Evolutionary conservation across 2,113 vertebrate species (phyloP).

Genomic region (Progne subis): DNA sequence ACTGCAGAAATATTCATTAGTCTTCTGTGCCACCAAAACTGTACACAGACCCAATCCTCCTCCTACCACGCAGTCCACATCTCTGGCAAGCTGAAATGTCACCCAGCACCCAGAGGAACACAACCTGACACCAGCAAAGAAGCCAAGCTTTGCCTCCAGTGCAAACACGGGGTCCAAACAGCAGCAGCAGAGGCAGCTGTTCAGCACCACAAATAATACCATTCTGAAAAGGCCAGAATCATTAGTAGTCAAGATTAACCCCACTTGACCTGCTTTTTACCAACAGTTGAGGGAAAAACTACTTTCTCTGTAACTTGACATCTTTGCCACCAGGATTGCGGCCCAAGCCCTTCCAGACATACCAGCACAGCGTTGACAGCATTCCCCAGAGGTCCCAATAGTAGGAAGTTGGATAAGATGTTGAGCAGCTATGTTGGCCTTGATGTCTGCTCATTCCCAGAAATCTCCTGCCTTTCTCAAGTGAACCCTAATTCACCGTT

Average conservation of each 20-base stretch:
- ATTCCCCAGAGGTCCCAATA: background rate
- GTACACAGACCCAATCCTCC: background rate
- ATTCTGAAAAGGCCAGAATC: background rate
- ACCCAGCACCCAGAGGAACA: background rate
- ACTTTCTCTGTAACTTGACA: background rate
- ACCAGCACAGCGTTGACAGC: background rate
- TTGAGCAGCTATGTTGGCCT: background rate
- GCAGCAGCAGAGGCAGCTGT: background rate
- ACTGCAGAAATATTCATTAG: background rate
- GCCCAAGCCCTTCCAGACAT: background rate
- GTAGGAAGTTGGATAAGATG: background rate
- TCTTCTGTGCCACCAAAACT: background rate
- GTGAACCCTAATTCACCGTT: background rate
- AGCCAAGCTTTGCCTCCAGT: background rate
- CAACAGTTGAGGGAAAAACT: background rate
- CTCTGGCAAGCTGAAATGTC: background rate
- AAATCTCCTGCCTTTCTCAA: background rate
- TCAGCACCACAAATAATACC: background rate
- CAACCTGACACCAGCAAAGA: background rate
- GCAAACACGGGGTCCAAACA: background rate
- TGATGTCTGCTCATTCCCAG: background rate
- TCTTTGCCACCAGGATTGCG: background rate
- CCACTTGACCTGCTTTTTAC: background rate
- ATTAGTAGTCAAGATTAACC: background rate
- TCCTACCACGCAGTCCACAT: background rate